These are phyloP conservation scores for Hylaeus volcanicus DNA, from an alignment of 1,140 invertebrate genomes.

Conservation along the genomic window DNA sequence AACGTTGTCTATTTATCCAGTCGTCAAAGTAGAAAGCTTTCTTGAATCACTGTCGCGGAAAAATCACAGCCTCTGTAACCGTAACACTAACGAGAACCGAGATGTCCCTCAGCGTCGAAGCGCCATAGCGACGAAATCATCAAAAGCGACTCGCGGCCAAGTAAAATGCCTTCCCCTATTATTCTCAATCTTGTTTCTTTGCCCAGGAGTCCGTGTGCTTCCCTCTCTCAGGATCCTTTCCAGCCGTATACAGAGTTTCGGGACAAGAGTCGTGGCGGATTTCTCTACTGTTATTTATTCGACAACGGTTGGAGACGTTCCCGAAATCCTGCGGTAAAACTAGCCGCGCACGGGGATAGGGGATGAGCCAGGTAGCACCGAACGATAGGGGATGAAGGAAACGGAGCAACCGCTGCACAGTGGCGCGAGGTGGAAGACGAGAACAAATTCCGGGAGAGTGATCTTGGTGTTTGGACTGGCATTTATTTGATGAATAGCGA, in stretches of 20 bases:
- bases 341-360: neutral
- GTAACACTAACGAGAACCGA: constrained; percentile 37
- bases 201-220: neutral
- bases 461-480: no score
- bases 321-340: neutral
- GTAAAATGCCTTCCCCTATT: constrained; percentile 33
- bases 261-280: constrained; percentile 44
- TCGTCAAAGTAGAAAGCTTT: neutral
- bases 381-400: neutral
- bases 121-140: constrained; percentile 14
- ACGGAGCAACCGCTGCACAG: neutral
- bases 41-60: constrained; percentile 4
- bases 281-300: constrained; percentile 43
- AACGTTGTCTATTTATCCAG: no score
- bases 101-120: constrained; percentile 3
- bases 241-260: constrained; percentile 15
- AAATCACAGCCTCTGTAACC: constrained; percentile 12
- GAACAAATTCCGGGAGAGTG: no score
- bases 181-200: constrained; percentile 9
- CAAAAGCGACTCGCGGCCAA: constrained; percentile 15
- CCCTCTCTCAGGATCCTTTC: neutral
- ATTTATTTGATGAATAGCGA: no score
- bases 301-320: neutral
- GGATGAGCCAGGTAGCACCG: neutral
- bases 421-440: no score